Evolutionary conservation across 2,888 invertebrate genomes (phyloP).

Genomic region (Operophtera brumata): DNA sequence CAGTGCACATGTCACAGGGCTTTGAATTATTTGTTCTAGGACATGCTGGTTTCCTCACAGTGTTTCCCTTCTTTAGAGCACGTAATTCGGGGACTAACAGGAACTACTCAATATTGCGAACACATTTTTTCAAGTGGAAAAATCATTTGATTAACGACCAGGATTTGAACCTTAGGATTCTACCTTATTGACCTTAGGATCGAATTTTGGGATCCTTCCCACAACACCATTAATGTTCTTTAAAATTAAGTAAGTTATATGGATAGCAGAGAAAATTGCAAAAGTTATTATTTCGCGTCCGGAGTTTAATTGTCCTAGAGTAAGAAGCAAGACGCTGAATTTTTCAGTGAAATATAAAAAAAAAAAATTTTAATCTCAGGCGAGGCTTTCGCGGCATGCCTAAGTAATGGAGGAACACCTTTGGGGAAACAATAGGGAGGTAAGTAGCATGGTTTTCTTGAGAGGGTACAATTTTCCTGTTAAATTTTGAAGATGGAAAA

Average conservation of each 20-base stretch:
- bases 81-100: too few relatives aligned
- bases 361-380: slow-evolving; percentile 27
- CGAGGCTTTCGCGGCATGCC: slow-evolving; percentile 19
- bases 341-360: slow-evolving; percentile 25
- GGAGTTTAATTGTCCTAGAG: not conserved
- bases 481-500: not conserved
- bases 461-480: slow-evolving; percentile 2
- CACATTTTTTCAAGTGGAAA: too few relatives aligned
- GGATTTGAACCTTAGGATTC: too few relatives aligned
- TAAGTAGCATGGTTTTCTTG: not conserved
- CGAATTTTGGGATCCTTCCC: too few relatives aligned
- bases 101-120: too few relatives aligned
- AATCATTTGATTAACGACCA: too few relatives aligned
- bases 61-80: too few relatives aligned
- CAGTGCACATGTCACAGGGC: too few relatives aligned
- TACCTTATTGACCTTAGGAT: too few relatives aligned
- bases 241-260: not conserved
- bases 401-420: slow-evolving; percentile 20
- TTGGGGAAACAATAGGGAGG: slow-evolving; percentile 7
- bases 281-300: not conserved
- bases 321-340: slow-evolving; percentile 22
- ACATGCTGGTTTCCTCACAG: too few relatives aligned
- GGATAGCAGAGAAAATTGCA: not conserved
- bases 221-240: too few relatives aligned
- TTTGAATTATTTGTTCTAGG: too few relatives aligned